Conservation (phyloP, 2,113 vertebrate species). For the Sebastes schlegelii region DNA sequence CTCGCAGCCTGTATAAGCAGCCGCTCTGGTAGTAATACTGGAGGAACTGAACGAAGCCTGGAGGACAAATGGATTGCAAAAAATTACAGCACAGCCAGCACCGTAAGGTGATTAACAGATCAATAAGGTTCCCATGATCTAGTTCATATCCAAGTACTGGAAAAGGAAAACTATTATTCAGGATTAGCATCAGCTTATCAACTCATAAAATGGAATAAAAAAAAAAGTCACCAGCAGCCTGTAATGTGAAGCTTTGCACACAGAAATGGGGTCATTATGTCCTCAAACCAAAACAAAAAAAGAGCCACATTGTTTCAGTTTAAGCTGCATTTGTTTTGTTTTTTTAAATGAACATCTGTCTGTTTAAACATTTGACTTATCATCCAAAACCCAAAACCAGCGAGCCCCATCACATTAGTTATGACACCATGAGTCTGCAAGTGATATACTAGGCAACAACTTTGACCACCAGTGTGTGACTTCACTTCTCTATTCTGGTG, state of each 20-base stretch:
- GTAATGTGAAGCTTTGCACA: not conserved
- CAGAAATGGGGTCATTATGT: not conserved
- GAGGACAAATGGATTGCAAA: conserved; percentile 19
- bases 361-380: conserved; percentile 1
- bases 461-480: not conserved
- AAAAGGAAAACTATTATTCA: not conserved
- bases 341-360: not conserved
- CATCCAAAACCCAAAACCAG: not conserved
- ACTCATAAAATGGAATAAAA: not conserved
- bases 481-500: conserved; percentile 7
- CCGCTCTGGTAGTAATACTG: conserved; percentile 99
- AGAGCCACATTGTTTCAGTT: not conserved
- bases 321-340: not conserved
- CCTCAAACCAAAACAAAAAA: not conserved
- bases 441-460: not conserved
- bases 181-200: not conserved
- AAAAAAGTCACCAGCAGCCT: not conserved
- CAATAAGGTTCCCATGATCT: not conserved
- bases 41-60: conserved; percentile 97
- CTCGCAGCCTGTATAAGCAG: conserved; percentile 94
- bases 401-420: not conserved
- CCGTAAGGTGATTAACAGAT: not conserved
- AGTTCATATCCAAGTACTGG: not conserved
- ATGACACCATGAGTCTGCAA: conserved; percentile 3
- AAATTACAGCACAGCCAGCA: not conserved